Evolutionary conservation across 2,113 vertebrate species (phyloP).

Genomic region (Nyctereutes procyonoides): DNA sequence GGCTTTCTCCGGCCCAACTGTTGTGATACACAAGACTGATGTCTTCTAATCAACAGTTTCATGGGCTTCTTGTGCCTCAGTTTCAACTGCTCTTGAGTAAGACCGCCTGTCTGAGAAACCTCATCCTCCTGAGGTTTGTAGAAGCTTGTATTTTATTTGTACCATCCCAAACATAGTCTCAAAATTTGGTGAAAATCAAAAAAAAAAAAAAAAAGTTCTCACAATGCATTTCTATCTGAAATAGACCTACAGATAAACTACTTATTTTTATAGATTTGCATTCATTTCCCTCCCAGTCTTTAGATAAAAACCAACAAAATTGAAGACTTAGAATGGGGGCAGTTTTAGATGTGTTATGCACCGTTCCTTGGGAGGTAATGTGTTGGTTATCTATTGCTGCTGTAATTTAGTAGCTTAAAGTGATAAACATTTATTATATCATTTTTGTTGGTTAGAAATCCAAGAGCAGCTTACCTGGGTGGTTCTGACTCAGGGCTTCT

Average conservation of each 20-base stretch:
- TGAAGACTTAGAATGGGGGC: neutral
- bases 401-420: neutral
- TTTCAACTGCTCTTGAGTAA: neutral
- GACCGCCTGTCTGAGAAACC: neutral
- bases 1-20: neutral
- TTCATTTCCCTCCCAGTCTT: neutral
- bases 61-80: neutral
- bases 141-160: neutral
- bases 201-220: neutral
- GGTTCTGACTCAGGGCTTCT: neutral
- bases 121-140: neutral
- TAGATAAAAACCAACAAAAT: neutral
- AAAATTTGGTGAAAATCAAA: neutral
- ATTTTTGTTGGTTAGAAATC: neutral
- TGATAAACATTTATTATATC: neutral
- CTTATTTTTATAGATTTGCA: neutral
- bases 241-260: neutral
- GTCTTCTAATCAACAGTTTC: neutral
- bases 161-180: neutral
- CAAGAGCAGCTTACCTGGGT: neutral
- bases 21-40: neutral
- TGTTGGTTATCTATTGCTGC: neutral
- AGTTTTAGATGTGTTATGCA: neutral
- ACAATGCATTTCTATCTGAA: neutral
- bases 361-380: neutral